phyloP scores from a whole-genome alignment of 2,113 vertebrate genomes.

The Pterocles orientalis region DNA sequence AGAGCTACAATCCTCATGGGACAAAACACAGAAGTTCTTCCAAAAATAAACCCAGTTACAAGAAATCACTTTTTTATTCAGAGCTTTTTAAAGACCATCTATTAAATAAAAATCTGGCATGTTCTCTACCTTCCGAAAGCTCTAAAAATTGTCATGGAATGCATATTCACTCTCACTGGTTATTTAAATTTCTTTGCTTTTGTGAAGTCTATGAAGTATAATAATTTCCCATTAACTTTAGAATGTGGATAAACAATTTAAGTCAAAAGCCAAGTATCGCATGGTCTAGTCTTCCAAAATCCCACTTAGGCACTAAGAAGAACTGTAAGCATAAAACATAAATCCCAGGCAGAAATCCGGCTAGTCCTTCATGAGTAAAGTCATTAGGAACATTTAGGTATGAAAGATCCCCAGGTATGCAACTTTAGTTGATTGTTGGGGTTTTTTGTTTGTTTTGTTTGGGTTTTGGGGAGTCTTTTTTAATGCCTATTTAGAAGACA shows the following conservation, averaged over 20 bases:
- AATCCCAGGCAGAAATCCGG: neutral
- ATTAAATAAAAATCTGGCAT: neutral
- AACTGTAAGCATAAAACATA: neutral
- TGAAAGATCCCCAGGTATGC: neutral
- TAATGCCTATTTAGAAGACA: neutral
- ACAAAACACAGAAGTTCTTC: neutral
- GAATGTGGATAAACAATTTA: neutral
- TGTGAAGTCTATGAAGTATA: neutral
- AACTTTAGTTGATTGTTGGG: neutral
- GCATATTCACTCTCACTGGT: neutral
- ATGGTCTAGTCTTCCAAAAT: neutral
- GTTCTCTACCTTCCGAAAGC: neutral
- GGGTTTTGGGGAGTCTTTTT: neutral
- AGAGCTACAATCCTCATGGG: neutral
- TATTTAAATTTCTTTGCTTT: neutral
- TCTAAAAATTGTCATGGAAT: neutral
- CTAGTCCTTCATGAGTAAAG: neutral
- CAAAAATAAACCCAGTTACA: constrained; percentile 22
- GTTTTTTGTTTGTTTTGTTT: neutral
- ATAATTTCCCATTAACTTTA: neutral
- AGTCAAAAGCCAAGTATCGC: neutral
- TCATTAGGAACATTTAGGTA: neutral
- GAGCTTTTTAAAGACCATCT: neutral
- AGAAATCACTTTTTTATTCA: neutral
- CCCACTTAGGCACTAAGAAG: neutral